Percentiles rank a stretch among this genome's conserved stretches.
Evolutionary conservation across 2,113 vertebrate species (phyloP).

Genomic region (Silurus asotus): DNA sequence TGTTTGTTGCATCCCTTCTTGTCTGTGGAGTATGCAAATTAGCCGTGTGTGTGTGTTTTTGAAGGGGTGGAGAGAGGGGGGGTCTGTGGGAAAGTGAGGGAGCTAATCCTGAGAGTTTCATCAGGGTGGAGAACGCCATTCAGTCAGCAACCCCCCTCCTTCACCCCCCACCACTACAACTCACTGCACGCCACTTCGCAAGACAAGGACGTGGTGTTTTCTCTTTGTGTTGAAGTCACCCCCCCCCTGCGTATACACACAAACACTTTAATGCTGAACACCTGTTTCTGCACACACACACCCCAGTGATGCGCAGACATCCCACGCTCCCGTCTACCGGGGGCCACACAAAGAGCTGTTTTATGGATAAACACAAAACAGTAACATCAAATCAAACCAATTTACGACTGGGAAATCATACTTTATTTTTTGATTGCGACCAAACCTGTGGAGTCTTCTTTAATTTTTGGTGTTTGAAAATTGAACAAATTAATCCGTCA

Average conservation of each 20-base stretch:
- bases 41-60: slow-evolving; percentile 50
- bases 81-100: slow-evolving; percentile 79
- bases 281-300: slow-evolving; percentile 72
- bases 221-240: slow-evolving; percentile 58
- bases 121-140: slow-evolving; percentile 72
- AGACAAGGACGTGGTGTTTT: slow-evolving; percentile 57
- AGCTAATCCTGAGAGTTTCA: slow-evolving; percentile 79
- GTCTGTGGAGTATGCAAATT: slow-evolving; percentile 79
- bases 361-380: slow-evolving; percentile 33
- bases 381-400: slow-evolving; percentile 37
- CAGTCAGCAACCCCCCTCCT: slow-evolving; percentile 59
- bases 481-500: background rate
- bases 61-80: slow-evolving; percentile 48
- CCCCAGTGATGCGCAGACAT: slow-evolving; percentile 57
- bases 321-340: slow-evolving; percentile 58
- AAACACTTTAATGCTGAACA: slow-evolving; percentile 67
- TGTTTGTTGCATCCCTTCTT: slow-evolving; percentile 74
- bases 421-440: slow-evolving; percentile 17
- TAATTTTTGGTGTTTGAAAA: background rate
- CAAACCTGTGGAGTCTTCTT: background rate
- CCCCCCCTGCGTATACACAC: slow-evolving; percentile 56
- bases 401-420: slow-evolving; percentile 65
- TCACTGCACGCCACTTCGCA: slow-evolving; percentile 53
- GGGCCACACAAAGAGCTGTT: slow-evolving; percentile 60
- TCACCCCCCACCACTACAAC: slow-evolving; percentile 57